Conservation (phyloP, 1,140 invertebrate species). For the Rhynchophorus ferrugineus region DNA sequence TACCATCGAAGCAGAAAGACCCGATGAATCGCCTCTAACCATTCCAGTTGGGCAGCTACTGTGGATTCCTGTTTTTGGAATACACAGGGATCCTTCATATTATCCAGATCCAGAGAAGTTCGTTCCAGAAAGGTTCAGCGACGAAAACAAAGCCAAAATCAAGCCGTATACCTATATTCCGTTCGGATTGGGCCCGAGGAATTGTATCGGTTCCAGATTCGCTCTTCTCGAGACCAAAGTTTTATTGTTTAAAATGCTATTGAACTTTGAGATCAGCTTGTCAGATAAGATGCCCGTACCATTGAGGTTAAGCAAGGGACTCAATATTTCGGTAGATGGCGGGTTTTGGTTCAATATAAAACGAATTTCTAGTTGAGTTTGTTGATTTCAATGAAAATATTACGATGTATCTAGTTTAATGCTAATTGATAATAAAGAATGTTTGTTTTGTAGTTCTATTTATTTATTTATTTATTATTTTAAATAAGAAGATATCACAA, state of each 20-base stretch:
- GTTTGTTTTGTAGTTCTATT: too few relatives aligned
- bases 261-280: conserved; percentile 31
- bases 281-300: conserved; percentile 35
- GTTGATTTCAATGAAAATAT: too few relatives aligned
- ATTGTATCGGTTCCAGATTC: conserved; percentile 7
- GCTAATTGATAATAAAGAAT: too few relatives aligned
- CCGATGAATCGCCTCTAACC: background rate
- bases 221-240: conserved; percentile 21
- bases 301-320: conserved; percentile 24
- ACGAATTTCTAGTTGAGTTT: too few relatives aligned
- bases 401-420: too few relatives aligned
- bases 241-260: conserved; percentile 16
- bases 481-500: too few relatives aligned
- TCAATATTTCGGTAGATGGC: conserved; percentile 17
- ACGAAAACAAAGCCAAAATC: conserved; percentile 35
- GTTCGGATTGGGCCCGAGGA: conserved; percentile 44
- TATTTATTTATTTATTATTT: too few relatives aligned
- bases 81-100: conserved; percentile 21
- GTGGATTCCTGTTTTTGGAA: conserved; percentile 20
- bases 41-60: conserved; percentile 4
- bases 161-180: conserved; percentile 42
- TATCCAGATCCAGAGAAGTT: conserved; percentile 42
- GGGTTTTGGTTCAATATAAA: conserved; percentile 37
- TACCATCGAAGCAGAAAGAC: background rate
- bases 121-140: conserved; percentile 43